phyloP scores from a whole-genome alignment of 2,888 invertebrate species.

The Leucoma salicis region DNA sequence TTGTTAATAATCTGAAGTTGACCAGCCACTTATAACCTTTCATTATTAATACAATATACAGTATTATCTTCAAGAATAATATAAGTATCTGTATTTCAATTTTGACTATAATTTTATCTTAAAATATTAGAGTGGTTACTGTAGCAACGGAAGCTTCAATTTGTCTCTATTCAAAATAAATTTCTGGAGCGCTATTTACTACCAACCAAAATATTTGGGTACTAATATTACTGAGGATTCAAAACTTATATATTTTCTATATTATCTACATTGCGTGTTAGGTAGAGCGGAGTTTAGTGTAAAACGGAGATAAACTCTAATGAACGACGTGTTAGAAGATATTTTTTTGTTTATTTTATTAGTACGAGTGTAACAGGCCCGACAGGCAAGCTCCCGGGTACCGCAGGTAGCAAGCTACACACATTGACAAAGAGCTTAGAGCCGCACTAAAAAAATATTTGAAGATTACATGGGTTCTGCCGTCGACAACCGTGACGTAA shows the following conservation, averaged over 20 bases:
- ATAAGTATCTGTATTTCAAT: no score
- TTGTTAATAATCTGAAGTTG: no score
- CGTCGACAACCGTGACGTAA: conserved; percentile 7
- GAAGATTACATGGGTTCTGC: conserved; percentile 29
- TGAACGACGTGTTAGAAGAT: conserved; percentile 61
- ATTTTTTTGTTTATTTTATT: conserved; percentile 62
- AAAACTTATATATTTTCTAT: conserved; percentile 11
- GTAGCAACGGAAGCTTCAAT: conserved; percentile 24
- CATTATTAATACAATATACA: no score
- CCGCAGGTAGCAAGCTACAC: conserved; percentile 71
- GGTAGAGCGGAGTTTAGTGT: conserved; percentile 30
- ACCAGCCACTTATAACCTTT: no score
- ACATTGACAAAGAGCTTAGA: conserved; percentile 51
- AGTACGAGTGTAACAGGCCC: conserved; percentile 48
- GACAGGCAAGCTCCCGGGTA: conserved; percentile 65
- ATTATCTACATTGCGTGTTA: conserved; percentile 29
- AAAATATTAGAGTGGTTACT: no score
- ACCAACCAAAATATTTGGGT: neutral
- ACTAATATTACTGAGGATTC: neutral
- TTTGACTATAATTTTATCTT: no score
- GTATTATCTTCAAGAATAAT: no score
- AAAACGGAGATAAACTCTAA: conserved; percentile 40
- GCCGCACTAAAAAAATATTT: conserved; percentile 38
- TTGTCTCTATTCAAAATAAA: conserved; percentile 34
- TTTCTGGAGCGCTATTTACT: conserved; percentile 3